These are phyloP conservation scores for Popillia japonica DNA, from an alignment of 1,140 invertebrate genomes.

Conservation along the genomic window DNA sequence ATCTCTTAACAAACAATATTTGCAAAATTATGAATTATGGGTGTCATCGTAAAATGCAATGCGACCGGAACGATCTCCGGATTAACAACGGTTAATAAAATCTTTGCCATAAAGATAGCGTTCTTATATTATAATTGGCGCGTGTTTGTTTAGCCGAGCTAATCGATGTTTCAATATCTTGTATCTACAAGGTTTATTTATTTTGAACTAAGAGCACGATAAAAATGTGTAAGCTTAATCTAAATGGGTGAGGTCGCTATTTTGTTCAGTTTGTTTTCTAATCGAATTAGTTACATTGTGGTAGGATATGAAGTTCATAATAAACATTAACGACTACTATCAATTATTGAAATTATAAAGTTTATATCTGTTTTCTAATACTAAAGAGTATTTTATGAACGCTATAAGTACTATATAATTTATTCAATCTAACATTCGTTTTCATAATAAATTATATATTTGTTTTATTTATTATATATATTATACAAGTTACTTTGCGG, in stretches of 20 bases:
- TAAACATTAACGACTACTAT: too few relatives aligned
- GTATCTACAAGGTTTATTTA: neutral
- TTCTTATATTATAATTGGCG: neutral
- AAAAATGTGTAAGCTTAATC: neutral
- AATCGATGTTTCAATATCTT: neutral
- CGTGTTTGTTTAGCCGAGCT: neutral
- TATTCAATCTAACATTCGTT: too few relatives aligned
- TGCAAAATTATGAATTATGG: slow-evolving; percentile 7
- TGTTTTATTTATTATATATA: too few relatives aligned
- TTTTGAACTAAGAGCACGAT: slow-evolving; percentile 5
- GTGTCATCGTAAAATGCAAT: neutral
- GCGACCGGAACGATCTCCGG: neutral
- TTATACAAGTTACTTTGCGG: too few relatives aligned
- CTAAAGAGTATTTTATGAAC: too few relatives aligned
- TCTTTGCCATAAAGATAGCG: neutral
- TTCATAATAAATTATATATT: too few relatives aligned
- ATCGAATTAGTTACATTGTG: too few relatives aligned
- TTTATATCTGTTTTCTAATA: too few relatives aligned
- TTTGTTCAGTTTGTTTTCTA: neutral
- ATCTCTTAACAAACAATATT: slow-evolving; percentile 4
- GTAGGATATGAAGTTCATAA: too few relatives aligned
- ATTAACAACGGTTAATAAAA: slow-evolving; percentile 8
- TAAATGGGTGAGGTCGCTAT: neutral
- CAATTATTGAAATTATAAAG: too few relatives aligned
- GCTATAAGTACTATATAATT: too few relatives aligned